phyloP scores from a whole-genome alignment of 2,113 vertebrate species.

The Onychostoma macrolepis region DNA sequence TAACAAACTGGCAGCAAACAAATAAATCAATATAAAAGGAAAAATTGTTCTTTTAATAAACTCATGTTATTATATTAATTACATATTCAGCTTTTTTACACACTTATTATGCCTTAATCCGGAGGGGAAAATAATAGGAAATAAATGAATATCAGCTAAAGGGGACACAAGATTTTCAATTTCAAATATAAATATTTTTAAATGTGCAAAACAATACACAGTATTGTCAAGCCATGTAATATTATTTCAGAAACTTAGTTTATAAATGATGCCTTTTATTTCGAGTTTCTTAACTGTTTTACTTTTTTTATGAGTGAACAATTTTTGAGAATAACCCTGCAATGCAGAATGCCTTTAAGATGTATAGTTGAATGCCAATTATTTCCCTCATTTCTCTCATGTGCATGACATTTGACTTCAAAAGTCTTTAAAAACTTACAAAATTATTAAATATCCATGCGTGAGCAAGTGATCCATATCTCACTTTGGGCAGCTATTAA shows the following conservation, averaged over 20 bases:
- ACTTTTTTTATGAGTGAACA: background rate
- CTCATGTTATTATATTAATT: no score
- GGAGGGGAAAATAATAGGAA: no score
- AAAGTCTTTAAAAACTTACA: background rate
- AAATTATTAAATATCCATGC: background rate
- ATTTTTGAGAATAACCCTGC: background rate
- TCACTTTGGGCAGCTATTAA: background rate
- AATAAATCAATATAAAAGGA: no score
- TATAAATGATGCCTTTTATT: background rate
- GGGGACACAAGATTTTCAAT: background rate
- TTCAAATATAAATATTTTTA: no score
- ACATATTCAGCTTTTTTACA: no score
- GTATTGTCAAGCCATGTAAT: background rate
- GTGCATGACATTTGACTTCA: background rate
- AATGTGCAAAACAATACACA: background rate
- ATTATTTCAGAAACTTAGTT: background rate
- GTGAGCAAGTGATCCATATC: conserved; percentile 3
- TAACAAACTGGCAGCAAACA: no score
- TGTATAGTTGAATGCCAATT: background rate
- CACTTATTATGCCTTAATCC: no score
- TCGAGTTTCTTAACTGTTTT: background rate
- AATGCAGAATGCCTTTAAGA: background rate
- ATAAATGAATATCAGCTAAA: background rate
- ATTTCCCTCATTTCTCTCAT: background rate
- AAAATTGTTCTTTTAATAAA: no score